Percentiles rank a stretch among this genome's conserved stretches.
Conservation (phyloP, 2,888 invertebrate species). For the Sarcophaga variegata region DNA sequence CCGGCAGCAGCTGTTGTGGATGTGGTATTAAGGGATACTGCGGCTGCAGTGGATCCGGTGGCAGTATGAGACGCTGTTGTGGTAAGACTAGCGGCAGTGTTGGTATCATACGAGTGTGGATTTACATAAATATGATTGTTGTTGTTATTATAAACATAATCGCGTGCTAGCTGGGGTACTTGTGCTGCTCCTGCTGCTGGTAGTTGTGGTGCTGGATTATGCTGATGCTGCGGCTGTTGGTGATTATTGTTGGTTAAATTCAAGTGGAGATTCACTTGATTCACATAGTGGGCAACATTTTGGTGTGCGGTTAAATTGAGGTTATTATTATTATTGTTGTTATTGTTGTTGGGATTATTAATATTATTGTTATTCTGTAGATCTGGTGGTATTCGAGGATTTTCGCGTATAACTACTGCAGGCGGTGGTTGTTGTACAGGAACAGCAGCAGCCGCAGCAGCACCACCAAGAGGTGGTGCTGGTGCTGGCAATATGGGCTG, state of each 20-base stretch:
- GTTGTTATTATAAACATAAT: slow-evolving; percentile 72
- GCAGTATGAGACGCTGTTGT: slow-evolving; percentile 71
- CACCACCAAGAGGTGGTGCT: slow-evolving; percentile 56
- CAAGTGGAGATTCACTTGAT: slow-evolving; percentile 74
- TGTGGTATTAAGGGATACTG: slow-evolving; percentile 49
- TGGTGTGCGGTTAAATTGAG: slow-evolving; percentile 53
- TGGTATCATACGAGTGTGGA: slow-evolving; percentile 80
- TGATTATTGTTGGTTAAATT: slow-evolving; percentile 72
- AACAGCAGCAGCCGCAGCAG: slow-evolving; percentile 66
- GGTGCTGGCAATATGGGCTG: slow-evolving; percentile 68
- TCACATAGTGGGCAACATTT: slow-evolving; percentile 72
- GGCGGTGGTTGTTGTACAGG: slow-evolving; percentile 39
- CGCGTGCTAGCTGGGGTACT: slow-evolving; percentile 58
- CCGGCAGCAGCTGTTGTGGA: slow-evolving; percentile 60
- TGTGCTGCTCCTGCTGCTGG: slow-evolving; percentile 68
- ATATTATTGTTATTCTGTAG: slow-evolving; percentile 73
- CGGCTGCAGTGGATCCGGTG: slow-evolving; percentile 75
- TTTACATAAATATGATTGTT: slow-evolving; percentile 81
- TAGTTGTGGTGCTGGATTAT: slow-evolving; percentile 58
- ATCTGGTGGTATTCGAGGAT: slow-evolving; percentile 65
- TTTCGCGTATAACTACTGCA: slow-evolving; percentile 16
- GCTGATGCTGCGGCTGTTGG: slow-evolving; percentile 53
- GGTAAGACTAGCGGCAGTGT: slow-evolving; percentile 77
- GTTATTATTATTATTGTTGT: slow-evolving; percentile 64
- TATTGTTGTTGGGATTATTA: slow-evolving; percentile 68